Evolutionary conservation across 2,113 vertebrate genomes (phyloP).

Genomic region (Myiopsitta monachus): DNA sequence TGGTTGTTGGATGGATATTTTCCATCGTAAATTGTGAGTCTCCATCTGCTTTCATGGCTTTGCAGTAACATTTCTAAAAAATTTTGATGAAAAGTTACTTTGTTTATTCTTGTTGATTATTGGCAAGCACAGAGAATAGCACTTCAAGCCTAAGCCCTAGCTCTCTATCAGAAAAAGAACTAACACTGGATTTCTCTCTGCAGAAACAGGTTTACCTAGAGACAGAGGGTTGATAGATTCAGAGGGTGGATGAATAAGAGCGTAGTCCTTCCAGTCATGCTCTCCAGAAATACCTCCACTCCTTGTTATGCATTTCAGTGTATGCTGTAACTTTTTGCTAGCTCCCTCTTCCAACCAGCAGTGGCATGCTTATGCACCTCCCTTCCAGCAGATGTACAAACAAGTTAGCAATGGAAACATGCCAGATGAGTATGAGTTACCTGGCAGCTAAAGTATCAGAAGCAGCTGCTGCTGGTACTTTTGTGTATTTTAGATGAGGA

Average conservation of each 20-base stretch:
- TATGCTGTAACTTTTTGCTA: neutral
- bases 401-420: neutral
- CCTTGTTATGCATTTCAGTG: neutral
- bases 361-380: accelerated
- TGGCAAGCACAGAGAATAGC: neutral
- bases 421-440: neutral
- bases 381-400: neutral
- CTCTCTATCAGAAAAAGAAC: neutral
- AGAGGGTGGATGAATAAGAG: neutral
- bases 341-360: neutral
- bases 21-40: neutral
- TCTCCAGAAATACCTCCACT: neutral
- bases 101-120: neutral
- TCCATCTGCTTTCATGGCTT: neutral
- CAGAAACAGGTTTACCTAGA: neutral
- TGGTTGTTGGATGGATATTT: neutral
- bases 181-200: neutral
- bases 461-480: neutral
- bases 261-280: accelerated
- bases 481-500: neutral
- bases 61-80: neutral
- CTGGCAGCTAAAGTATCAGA: neutral
- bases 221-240: accelerated
- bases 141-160: neutral
- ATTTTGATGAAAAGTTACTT: neutral